Conservation (phyloP, 1,140 invertebrate genomes). For the Cherax quadricarinatus region DNA sequence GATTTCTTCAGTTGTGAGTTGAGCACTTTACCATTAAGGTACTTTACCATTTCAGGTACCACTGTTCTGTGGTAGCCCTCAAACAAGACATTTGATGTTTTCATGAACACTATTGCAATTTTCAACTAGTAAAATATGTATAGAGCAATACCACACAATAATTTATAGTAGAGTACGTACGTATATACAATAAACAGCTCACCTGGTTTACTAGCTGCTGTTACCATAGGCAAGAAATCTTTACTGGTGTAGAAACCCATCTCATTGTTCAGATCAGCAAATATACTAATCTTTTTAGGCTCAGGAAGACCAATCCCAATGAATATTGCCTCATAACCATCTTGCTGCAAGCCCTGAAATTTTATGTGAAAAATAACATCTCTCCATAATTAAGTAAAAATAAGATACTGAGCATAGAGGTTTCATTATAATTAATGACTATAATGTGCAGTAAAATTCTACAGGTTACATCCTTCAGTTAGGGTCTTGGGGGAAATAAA, state of each 20-base stretch:
- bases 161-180: too few relatives aligned
- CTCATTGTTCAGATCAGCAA: conserved; percentile 85
- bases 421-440: neutral
- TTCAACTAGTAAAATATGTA: too few relatives aligned
- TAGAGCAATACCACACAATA: too few relatives aligned
- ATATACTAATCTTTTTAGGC: conserved; percentile 89
- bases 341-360: conserved; percentile 81
- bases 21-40: too few relatives aligned
- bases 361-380: neutral
- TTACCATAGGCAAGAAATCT: conserved; percentile 91
- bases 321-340: conserved; percentile 89
- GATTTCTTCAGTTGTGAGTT: too few relatives aligned
- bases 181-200: neutral
- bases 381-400: neutral
- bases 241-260: conserved; percentile 98
- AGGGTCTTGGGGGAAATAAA: too few relatives aligned
- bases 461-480: neutral
- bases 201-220: conserved; percentile 92
- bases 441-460: neutral
- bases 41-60: too few relatives aligned
- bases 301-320: conserved; percentile 96
- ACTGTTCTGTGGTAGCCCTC: too few relatives aligned
- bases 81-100: too few relatives aligned
- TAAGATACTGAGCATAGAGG: conserved; percentile 21
- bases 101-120: too few relatives aligned